Conservation (phyloP, 2,797 vertebrate genomes). For the Oreochromis mossambicus region DNA sequence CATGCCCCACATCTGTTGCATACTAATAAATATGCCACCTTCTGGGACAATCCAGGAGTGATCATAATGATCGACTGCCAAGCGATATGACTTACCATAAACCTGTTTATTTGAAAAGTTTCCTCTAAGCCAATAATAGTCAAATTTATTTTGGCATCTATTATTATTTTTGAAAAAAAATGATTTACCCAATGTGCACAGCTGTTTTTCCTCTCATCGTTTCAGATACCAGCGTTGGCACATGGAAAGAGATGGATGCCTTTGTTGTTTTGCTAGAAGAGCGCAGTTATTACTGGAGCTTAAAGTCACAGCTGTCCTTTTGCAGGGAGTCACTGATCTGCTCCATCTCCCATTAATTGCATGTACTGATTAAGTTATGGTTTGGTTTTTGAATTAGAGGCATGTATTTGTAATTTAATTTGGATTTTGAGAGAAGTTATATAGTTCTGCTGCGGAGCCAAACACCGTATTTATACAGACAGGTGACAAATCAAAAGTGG, state of each 20-base stretch:
- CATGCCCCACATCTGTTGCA: slow-evolving; percentile 96
- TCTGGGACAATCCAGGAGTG: slow-evolving; percentile 90
- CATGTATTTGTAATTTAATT: background rate
- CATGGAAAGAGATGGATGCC: slow-evolving; percentile 4
- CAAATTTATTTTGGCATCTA: slow-evolving; percentile 60
- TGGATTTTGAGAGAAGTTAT: background rate
- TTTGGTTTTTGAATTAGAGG: background rate
- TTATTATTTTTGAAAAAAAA: slow-evolving; percentile 37
- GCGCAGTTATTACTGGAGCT: slow-evolving; percentile 41
- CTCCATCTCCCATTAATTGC: background rate
- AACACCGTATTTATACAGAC: background rate
- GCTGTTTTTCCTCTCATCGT: slow-evolving; percentile 43
- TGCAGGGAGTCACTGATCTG: slow-evolving; percentile 20
- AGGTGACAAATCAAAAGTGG: background rate
- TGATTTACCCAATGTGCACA: slow-evolving; percentile 37
- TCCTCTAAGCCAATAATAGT: slow-evolving; percentile 67
- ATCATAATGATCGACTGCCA: slow-evolving; percentile 99
- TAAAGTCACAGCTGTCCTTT: slow-evolving; percentile 46
- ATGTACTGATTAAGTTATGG: background rate
- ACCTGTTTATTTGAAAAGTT: slow-evolving; percentile 72
- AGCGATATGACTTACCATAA: slow-evolving; percentile 95
- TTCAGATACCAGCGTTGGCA: slow-evolving; percentile 24
- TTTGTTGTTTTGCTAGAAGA: slow-evolving; percentile 33
- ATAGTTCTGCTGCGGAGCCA: background rate
- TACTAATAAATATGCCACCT: slow-evolving; percentile 98